These are phyloP conservation scores for Myotis planiceps DNA, from an alignment of 2,797 vertebrate species.

Conservation along the genomic window DNA sequence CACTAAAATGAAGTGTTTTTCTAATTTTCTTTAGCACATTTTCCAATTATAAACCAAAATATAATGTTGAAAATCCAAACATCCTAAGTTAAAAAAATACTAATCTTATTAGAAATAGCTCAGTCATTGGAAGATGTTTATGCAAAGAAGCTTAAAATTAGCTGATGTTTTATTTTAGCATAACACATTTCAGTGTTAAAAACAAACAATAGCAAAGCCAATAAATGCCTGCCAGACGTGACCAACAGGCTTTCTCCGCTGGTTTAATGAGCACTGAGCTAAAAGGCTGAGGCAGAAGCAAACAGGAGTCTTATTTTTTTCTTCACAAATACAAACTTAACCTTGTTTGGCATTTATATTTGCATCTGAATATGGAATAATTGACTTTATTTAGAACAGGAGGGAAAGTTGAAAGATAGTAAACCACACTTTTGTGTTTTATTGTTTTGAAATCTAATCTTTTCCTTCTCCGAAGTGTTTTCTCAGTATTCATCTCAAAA, in stretches of 20 bases:
- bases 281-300: slow-evolving; percentile 49
- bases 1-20: not conserved
- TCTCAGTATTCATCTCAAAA: slow-evolving; percentile 11
- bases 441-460: slow-evolving; percentile 24
- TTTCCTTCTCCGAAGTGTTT: not conserved
- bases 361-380: slow-evolving; percentile 40
- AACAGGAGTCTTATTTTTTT: slow-evolving; percentile 31
- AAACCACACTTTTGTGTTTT: not conserved
- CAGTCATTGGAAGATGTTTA: not conserved
- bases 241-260: slow-evolving; percentile 51
- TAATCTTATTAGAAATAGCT: not conserved
- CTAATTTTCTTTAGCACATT: not conserved
- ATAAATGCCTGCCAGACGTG: slow-evolving; percentile 56
- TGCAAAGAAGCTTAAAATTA: not conserved
- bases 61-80: not conserved
- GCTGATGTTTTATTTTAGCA: not conserved
- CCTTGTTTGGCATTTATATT: slow-evolving; percentile 51
- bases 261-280: slow-evolving; percentile 54
- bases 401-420: not conserved
- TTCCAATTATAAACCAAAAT: not conserved
- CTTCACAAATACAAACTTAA: slow-evolving; percentile 22
- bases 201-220: slow-evolving; percentile 48
- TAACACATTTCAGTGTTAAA: slow-evolving; percentile 52
- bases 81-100: not conserved
- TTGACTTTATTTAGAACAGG: not conserved